Percentiles rank a stretch among this genome's conserved stretches.
phyloP scores from a whole-genome alignment of 2,113 vertebrate genomes.

The Lepus timidus region DNA sequence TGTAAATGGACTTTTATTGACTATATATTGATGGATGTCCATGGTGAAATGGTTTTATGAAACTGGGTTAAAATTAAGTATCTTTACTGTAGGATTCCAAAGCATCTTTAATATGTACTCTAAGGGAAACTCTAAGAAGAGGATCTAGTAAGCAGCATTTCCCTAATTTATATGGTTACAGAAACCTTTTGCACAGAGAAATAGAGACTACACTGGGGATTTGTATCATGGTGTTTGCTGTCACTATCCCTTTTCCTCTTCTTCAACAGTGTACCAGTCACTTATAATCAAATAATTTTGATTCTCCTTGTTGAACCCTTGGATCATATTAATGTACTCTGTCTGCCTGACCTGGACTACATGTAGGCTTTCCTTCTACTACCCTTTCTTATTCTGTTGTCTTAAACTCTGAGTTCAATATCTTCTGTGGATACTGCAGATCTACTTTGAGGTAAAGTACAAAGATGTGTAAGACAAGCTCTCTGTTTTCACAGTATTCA shows the following conservation, averaged over 20 bases:
- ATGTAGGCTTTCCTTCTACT: not conserved
- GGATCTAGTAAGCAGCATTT: not conserved
- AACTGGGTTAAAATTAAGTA: too few relatives aligned
- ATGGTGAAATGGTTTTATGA: too few relatives aligned
- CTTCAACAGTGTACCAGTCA: not conserved
- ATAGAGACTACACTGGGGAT: not conserved
- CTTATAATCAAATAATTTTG: constrained; percentile 15
- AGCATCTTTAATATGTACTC: too few relatives aligned
- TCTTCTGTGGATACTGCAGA: not conserved
- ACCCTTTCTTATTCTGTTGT: not conserved
- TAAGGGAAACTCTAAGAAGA: too few relatives aligned
- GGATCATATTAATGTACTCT: not conserved
- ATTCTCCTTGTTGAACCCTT: not conserved
- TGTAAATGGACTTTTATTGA: too few relatives aligned
- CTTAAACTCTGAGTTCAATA: not conserved
- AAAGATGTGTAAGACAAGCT: not conserved
- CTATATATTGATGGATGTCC: too few relatives aligned
- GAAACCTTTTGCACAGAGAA: not conserved
- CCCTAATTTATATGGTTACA: not conserved
- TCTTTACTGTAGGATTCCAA: too few relatives aligned
- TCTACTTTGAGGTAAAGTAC: not conserved
- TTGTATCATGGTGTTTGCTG: not conserved
- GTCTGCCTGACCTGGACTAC: not conserved
- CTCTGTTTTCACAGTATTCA: not conserved
- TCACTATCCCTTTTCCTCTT: not conserved